These are phyloP conservation scores for Oxycera nigricornis DNA, from an alignment of 2,888 invertebrate genomes.

Conservation along the genomic window DNA sequence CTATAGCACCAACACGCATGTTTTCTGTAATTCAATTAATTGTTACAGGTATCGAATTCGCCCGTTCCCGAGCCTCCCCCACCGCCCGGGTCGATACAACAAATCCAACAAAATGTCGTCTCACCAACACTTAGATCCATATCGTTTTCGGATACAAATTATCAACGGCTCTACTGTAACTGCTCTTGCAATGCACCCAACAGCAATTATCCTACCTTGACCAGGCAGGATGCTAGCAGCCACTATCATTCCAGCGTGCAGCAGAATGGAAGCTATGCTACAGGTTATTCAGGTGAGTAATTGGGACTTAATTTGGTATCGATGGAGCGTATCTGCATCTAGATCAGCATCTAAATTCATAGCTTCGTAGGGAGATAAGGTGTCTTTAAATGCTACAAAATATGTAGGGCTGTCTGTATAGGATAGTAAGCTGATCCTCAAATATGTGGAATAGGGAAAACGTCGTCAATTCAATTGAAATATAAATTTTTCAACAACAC, in stretches of 20 bases:
- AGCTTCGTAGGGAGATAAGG: too few species aligned
- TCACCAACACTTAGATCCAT: constrained; percentile 41
- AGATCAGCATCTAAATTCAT: too few species aligned
- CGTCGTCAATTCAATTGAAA: too few species aligned
- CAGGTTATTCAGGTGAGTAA: constrained; percentile 45
- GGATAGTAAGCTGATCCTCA: too few species aligned
- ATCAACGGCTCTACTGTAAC: constrained; percentile 44
- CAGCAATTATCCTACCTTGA: constrained; percentile 43
- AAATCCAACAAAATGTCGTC: constrained; percentile 24
- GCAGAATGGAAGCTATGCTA: constrained; percentile 45
- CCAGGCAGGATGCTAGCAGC: constrained; percentile 40
- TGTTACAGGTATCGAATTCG: constrained; percentile 44
- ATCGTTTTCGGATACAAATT: constrained; percentile 44
- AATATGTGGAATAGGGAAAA: too few species aligned
- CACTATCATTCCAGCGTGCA: constrained; percentile 43
- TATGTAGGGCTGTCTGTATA: too few species aligned
- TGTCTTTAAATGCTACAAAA: too few species aligned
- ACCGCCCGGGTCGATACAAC: constrained; percentile 43
- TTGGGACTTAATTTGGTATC: neutral
- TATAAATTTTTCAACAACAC: too few species aligned
- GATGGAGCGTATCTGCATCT: too few species aligned
- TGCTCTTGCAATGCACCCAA: constrained; percentile 26
- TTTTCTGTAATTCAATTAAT: neutral
- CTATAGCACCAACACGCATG: neutral
- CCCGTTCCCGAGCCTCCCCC: constrained; percentile 50